A percentile compares a stretch with the other conserved stretches of the same genome.
Conservation (phyloP, 1,140 invertebrate species). For the Pseudachorutes palmiensis region DNA sequence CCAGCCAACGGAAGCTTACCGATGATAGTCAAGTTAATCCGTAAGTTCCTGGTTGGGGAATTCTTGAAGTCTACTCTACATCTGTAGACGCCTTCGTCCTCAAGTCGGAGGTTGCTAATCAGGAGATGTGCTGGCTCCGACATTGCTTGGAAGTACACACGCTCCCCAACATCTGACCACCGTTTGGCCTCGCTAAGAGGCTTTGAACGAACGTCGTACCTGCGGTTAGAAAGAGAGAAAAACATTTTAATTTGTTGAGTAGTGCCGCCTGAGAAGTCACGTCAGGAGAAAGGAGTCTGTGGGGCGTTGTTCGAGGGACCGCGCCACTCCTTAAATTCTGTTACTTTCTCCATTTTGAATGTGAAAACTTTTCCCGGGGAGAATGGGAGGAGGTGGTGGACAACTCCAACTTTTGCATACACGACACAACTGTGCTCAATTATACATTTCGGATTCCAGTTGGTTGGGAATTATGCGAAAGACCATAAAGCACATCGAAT, state of each 20-base stretch:
- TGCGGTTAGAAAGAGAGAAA: no score
- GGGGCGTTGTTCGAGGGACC: no score
- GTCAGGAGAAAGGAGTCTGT: no score
- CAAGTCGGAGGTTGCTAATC: slow-evolving; percentile 46
- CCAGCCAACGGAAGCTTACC: no score
- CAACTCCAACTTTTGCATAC: not conserved
- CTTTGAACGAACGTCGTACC: slow-evolving; percentile 62
- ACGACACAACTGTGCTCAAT: not conserved
- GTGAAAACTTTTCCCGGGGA: not conserved
- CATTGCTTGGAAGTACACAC: slow-evolving; percentile 61
- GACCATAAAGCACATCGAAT: not conserved
- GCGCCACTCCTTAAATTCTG: no score
- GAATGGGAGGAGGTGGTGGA: not conserved
- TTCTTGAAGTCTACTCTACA: slow-evolving; percentile 54
- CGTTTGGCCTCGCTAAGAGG: slow-evolving; percentile 49
- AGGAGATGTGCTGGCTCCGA: slow-evolving; percentile 47
- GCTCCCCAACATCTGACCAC: slow-evolving; percentile 63
- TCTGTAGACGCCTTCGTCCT: slow-evolving; percentile 51
- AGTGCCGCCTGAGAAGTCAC: no score
- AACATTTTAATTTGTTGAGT: no score
- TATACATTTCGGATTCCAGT: no score
- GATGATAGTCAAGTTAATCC: slow-evolving; percentile 51
- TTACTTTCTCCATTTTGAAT: no score
- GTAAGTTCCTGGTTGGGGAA: slow-evolving; percentile 50
- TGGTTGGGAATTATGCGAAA: not conserved